Conservation (phyloP, 1,140 invertebrate species). For the Atta colombica region DNA sequence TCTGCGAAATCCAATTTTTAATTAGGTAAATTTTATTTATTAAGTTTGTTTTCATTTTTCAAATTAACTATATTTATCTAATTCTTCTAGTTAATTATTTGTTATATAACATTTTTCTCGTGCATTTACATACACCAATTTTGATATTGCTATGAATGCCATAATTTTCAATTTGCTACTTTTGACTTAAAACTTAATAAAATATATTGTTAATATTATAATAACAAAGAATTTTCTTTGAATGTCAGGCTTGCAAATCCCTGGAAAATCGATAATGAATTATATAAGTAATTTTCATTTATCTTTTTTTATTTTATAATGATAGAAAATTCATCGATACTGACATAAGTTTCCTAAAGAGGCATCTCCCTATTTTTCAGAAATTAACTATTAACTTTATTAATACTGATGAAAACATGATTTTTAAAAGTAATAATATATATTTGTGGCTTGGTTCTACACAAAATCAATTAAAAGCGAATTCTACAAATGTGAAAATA, state of each 20-base stretch:
- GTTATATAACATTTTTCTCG: not conserved
- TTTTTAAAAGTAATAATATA: not conserved
- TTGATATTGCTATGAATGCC: not conserved
- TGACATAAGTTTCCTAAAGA: too few relatives aligned
- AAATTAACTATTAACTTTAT: too few relatives aligned
- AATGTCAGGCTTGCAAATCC: not conserved
- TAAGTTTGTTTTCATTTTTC: not conserved
- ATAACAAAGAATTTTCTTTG: not conserved
- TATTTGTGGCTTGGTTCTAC: too few relatives aligned
- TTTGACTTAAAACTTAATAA: not conserved
- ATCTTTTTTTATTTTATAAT: not conserved
- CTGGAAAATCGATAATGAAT: not conserved
- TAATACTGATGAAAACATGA: not conserved
- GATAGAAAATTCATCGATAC: too few relatives aligned
- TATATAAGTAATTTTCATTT: not conserved
- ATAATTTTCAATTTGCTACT: not conserved
- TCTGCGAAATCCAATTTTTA: not conserved
- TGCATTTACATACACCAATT: too few relatives aligned
- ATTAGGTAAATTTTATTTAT: slow-evolving; percentile 14
- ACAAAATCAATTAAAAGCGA: too few relatives aligned
- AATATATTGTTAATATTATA: not conserved
- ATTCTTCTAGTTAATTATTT: not conserved
- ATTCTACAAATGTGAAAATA: too few relatives aligned
- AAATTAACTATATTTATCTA: not conserved
- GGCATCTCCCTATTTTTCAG: too few relatives aligned